A percentile compares a stretch with the other conserved stretches of the same genome.
Conservation (phyloP, 2,888 invertebrate genomes). For the Brenthis ino region DNA sequence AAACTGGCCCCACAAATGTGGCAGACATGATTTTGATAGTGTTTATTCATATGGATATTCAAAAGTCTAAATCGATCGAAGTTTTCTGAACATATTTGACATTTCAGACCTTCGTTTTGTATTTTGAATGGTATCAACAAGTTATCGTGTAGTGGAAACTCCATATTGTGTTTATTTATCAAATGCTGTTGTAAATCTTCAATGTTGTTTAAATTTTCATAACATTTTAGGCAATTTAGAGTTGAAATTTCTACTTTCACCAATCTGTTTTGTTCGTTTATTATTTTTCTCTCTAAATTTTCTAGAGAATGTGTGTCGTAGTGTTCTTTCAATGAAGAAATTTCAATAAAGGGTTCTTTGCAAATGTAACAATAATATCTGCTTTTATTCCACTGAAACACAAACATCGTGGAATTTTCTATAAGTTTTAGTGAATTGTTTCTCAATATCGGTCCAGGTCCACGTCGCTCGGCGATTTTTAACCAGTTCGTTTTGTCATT, state of each 20-base stretch:
- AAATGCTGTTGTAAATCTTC: constrained; percentile 53
- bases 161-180: constrained; percentile 47
- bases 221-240: constrained; percentile 62
- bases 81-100: constrained; percentile 61
- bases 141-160: constrained; percentile 53
- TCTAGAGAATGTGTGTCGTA: constrained; percentile 50
- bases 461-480: constrained; percentile 57
- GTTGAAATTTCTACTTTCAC: constrained; percentile 68
- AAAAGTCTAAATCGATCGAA: constrained; percentile 60
- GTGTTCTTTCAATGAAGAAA: constrained; percentile 56
- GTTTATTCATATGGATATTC: constrained; percentile 71
- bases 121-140: constrained; percentile 68
- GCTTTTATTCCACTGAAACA: constrained; percentile 72
- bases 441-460: constrained; percentile 56
- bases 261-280: constrained; percentile 61
- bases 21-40: constrained; percentile 70
- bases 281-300: constrained; percentile 64
- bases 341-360: constrained; percentile 62
- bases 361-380: constrained; percentile 69
- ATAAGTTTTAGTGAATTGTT: constrained; percentile 79
- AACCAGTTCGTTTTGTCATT: constrained; percentile 45
- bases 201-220: constrained; percentile 46
- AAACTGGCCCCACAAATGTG: constrained; percentile 70
- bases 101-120: constrained; percentile 49
- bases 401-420: constrained; percentile 62